phyloP scores from a whole-genome alignment of 2,888 invertebrate genomes.

The Nephrotoma flavescens region DNA sequence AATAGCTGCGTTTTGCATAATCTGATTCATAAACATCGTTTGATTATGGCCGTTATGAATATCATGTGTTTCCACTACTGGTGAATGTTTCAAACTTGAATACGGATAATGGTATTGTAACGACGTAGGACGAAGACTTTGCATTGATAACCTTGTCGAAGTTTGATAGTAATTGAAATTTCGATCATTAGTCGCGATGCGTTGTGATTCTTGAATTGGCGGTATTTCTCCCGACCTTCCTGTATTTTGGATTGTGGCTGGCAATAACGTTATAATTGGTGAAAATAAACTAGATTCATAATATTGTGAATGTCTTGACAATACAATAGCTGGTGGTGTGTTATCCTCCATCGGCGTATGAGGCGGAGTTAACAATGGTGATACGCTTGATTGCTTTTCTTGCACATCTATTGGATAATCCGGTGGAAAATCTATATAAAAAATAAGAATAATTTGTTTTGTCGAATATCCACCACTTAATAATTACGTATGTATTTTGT shows the following conservation, averaged over 20 bases:
- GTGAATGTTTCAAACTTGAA: neutral
- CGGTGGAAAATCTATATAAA: slow-evolving; percentile 38
- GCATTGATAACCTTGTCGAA: slow-evolving; percentile 26
- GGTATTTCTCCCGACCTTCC: slow-evolving; percentile 14
- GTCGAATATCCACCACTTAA: neutral
- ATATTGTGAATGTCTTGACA: neutral
- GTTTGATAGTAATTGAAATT: slow-evolving; percentile 8
- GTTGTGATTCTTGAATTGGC: slow-evolving; percentile 13
- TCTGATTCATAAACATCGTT: slow-evolving; percentile 54
- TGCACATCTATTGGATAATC: slow-evolving; percentile 44
- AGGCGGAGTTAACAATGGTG: slow-evolving; percentile 53
- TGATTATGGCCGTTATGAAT: slow-evolving; percentile 25
- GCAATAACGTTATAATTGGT: neutral
- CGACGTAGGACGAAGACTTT: slow-evolving; percentile 15
- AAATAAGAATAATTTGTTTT: neutral
- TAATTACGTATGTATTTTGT: neutral
- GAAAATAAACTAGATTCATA: neutral
- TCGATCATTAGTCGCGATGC: slow-evolving; percentile 11
- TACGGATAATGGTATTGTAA: slow-evolving; percentile 14
- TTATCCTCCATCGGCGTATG: slow-evolving; percentile 50
- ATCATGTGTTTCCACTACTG: slow-evolving; percentile 9
- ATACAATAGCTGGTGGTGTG: slow-evolving; percentile 1
- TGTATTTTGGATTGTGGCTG: neutral
- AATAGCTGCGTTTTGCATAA: slow-evolving; percentile 48
- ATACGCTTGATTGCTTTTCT: slow-evolving; percentile 39